Evolutionary conservation across 1,140 invertebrate genomes (phyloP).

Genomic region (Philotrypesis tridentata): DNA sequence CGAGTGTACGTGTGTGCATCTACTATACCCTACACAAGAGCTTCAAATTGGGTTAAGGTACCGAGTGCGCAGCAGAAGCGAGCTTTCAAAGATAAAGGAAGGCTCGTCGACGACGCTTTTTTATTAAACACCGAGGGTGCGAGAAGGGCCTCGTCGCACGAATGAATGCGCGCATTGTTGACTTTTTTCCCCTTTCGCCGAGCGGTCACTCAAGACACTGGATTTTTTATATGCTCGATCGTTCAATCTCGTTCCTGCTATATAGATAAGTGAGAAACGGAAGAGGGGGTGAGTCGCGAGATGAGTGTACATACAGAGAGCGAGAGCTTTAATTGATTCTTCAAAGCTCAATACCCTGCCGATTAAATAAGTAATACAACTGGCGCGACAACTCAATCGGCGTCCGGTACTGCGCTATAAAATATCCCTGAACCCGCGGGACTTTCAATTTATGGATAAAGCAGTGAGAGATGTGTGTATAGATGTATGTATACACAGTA

Average conservation of each 20-base stretch:
- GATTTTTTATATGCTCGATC: too few species aligned
- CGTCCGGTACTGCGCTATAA: background rate
- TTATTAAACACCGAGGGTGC: constrained; percentile 11
- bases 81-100: constrained; percentile 20
- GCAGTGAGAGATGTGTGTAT: background rate
- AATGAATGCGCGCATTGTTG: background rate
- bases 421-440: background rate
- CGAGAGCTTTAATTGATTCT: constrained; percentile 29
- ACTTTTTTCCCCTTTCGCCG: background rate
- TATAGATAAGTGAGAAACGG: too few species aligned
- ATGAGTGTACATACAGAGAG: too few species aligned
- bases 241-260: too few species aligned
- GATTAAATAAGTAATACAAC: constrained; percentile 13
- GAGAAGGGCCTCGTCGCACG: background rate
- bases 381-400: background rate
- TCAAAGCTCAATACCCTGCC: too few species aligned
- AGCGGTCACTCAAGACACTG: too few species aligned
- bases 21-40: constrained; percentile 27
- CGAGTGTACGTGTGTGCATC: constrained; percentile 57
- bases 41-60: constrained; percentile 68
- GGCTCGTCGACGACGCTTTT: constrained; percentile 30
- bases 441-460: constrained; percentile 27
- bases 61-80: background rate
- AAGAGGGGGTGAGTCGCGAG: too few species aligned
- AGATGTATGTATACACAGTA: background rate